Evolutionary conservation across 2,888 invertebrate genomes (phyloP), one percentile per base, ranked within the genome.

Genomic region (Apantesis nais): DNA sequence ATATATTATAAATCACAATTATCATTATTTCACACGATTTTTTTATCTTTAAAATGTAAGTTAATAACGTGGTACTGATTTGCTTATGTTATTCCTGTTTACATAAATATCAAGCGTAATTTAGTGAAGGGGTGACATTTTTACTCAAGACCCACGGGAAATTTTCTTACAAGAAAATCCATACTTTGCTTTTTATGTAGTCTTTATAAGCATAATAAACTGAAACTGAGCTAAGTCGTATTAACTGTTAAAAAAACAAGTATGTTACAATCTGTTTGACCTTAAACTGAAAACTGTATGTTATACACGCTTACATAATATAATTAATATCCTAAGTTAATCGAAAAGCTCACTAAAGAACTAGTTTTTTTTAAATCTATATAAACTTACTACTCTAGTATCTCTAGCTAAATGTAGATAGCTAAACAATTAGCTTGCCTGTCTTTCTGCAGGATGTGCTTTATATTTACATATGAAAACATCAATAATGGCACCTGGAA

Each of bases 131-230:
- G 34, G 44, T 64, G 64, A 55, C 55, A 52, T 68, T 55, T 63
- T 52, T 25, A 29, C 29, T 11, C 19, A 44, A 64, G n/a, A 58
- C 58, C 68, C 64, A 44, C 31, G 68, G 64, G 68, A 63, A 62
- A 73, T 69, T 69, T 62, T 37, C 74, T 65, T 60, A 19, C 44
- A 44, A 60, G 44, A 41, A 69, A 64, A 69, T 37, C 37, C 34
- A 14, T 62, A 39, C 39, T 55, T 8, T 55, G 44, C 60, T 68
- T 25, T 55, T 55, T 22, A 52, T n/a, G 3, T n/a, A 9, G n/a
- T 34, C n/a, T 48, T 31, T 37, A 25, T 34, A n/a, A 52, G n/a
- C 31, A 63, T 29, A 63, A 63, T 25, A 11, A 63, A 41, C 41
- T 41, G 25, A 29, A 25, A 12, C 25, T 0, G 25, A 25, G 41